A percentile compares a stretch with the other conserved stretches of the same genome.
phyloP scores from a whole-genome alignment of 2,113 vertebrate genomes.

The Carlito syrichta region DNA sequence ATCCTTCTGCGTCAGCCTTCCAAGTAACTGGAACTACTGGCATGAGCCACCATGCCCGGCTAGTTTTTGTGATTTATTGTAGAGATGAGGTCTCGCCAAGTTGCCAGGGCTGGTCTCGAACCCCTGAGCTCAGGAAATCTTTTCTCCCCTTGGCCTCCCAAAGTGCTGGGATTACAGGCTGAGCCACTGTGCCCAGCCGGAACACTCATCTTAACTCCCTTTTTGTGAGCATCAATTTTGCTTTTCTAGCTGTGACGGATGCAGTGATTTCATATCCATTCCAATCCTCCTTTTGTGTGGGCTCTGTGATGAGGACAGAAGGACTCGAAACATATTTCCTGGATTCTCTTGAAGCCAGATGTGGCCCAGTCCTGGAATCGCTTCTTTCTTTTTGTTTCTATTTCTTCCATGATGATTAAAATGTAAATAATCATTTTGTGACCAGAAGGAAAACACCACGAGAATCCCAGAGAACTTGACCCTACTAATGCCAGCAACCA shows the following conservation, averaged over 20 bases:
- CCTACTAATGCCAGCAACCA: neutral
- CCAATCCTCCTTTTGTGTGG: neutral
- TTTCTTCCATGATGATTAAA: neutral
- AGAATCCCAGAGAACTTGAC: neutral
- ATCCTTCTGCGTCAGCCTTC: too few species aligned
- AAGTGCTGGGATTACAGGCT: too few species aligned
- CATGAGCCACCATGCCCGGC: too few species aligned
- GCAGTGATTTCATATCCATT: neutral
- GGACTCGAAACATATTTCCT: neutral
- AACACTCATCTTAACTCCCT: too few species aligned
- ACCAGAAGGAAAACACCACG: neutral
- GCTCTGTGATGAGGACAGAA: neutral
- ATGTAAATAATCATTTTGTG: neutral
- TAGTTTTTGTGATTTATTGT: too few species aligned
- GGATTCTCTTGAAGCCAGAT: neutral
- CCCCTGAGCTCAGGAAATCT: too few species aligned
- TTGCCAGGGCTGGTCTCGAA: too few species aligned
- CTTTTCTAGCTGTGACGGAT: neutral
- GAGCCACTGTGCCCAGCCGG: too few species aligned
- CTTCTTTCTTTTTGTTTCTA: neutral
- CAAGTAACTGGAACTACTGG: too few species aligned
- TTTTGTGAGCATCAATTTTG: neutral
- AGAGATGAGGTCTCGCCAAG: too few species aligned
- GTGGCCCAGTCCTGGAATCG: neutral
- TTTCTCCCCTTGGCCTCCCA: too few species aligned